Base-by-base conservation (phyloP, 2,888 invertebrate species). In the Phyllotreta striolata region DNA sequence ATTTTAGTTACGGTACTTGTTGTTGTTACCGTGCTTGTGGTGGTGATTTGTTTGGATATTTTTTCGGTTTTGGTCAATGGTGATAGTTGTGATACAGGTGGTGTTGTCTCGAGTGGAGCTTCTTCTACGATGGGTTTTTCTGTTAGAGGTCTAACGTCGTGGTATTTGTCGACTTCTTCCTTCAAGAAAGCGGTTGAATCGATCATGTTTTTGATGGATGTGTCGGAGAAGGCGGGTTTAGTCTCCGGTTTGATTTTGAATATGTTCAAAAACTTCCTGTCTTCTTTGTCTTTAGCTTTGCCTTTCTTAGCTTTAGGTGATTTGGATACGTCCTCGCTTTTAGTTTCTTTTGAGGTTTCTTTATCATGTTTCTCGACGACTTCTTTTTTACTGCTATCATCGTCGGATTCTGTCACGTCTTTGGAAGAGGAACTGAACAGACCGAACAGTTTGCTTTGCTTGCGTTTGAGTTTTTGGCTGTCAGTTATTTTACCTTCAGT, bases 361-460 rank as follows among this genome's bases (percentile, higher is more conserved):
- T 72, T 72, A 46, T 80, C 79, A 55, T 80, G 80, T 68, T 81
- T 81, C 64, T 80, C 79, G 13, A 79, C 72, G 39, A 79, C 77
- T 62, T 76, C 77, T 59, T 69, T 73, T 56, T 69, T 68, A 34
- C 70, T 72, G 37, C 69, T 72, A 24, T 76, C 75, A 40, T 78
- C 77, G 35, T 78, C 79, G 24, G 76, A 77, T 37, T 77, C 78
- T 61, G 78, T 77, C 54, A 75, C 72, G 41, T 80, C 79, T 73
- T 74, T 79, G 6, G 78, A 76, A 46, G 75, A 68, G 73, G 77
- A 79, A 9, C 72, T 72, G 65, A 79, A 77, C 64, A 78, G 66
- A 52, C 76, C 78, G 64, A 80, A 77, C 62, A 79, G 71, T 69
- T 77, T 78, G 14, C 70, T 74, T 37, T 75, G 74, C 64, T 77